Conservation (phyloP, 2,888 invertebrate species). For the Smittia sp. region DNA sequence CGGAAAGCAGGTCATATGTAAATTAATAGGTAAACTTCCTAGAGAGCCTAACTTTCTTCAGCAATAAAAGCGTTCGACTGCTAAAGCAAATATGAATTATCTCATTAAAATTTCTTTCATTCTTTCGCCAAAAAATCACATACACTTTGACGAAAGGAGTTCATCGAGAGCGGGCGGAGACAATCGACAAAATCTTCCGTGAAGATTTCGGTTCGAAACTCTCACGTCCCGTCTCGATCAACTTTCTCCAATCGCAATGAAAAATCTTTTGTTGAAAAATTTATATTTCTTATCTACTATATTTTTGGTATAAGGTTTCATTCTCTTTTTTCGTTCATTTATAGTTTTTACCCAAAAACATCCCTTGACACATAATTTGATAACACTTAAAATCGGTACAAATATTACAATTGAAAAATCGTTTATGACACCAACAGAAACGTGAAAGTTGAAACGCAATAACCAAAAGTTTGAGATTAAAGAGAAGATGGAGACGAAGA, state of each 20-base stretch:
- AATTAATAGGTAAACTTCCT: not conserved
- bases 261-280: conserved; percentile 24
- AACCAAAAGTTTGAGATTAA: conserved; percentile 1
- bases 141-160: not conserved
- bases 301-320: conserved; percentile 41
- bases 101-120: conserved; percentile 25
- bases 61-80: conserved; percentile 9
- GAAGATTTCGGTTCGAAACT: not conserved
- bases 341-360: conserved; percentile 41
- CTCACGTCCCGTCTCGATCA: not conserved
- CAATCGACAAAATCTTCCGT: not conserved
- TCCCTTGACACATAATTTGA: conserved; percentile 41
- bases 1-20: no score
- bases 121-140: conserved; percentile 19
- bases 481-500: conserved; percentile 3
- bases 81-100: conserved; percentile 12
- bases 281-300: conserved; percentile 15
- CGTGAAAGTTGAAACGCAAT: conserved; percentile 11
- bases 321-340: conserved; percentile 36
- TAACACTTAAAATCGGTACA: conserved; percentile 40
- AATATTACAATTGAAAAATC: conserved; percentile 36
- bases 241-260: not conserved
- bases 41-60: conserved; percentile 34
- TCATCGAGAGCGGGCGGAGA: not conserved
- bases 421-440: conserved; percentile 35